Evolutionary conservation across 2,888 invertebrate genomes (phyloP).

Genomic region (Neria commutata): DNA sequence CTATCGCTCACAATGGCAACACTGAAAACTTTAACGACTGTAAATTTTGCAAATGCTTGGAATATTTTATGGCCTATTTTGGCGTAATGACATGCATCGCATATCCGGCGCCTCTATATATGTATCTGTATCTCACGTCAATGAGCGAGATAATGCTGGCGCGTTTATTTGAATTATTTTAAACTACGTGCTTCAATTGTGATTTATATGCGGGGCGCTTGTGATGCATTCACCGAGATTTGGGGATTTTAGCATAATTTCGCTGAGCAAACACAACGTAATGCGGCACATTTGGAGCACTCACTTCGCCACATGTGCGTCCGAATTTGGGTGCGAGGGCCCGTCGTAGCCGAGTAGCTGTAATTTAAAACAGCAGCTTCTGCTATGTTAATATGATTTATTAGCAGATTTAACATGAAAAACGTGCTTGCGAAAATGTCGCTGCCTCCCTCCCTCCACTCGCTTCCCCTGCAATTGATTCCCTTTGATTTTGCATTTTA

Average conservation of each 20-base stretch:
- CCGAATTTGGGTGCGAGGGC: conserved; percentile 33
- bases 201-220: conserved; percentile 43
- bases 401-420: conserved; percentile 44
- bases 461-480: conserved; percentile 51
- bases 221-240: conserved; percentile 47
- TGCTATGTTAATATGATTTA: conserved; percentile 48
- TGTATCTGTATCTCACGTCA: background rate
- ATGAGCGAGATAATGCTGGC: background rate
- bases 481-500: conserved; percentile 56
- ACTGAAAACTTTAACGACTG: background rate
- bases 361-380: conserved; percentile 7
- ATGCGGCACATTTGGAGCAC: background rate
- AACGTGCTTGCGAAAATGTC: conserved; percentile 39
- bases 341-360: conserved; percentile 23
- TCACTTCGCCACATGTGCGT: conserved; percentile 40
- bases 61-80: conserved; percentile 42
- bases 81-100: conserved; percentile 27
- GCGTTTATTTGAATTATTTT: conserved; percentile 5
- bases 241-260: conserved; percentile 43
- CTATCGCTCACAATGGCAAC: background rate
- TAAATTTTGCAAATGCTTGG: conserved; percentile 20
- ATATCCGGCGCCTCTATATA: background rate
- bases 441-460: conserved; percentile 14
- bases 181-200: conserved; percentile 28
- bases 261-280: conserved; percentile 2